phyloP scores from a whole-genome alignment of 2,888 invertebrate genomes.

The Ichneumoninae sp. region DNA sequence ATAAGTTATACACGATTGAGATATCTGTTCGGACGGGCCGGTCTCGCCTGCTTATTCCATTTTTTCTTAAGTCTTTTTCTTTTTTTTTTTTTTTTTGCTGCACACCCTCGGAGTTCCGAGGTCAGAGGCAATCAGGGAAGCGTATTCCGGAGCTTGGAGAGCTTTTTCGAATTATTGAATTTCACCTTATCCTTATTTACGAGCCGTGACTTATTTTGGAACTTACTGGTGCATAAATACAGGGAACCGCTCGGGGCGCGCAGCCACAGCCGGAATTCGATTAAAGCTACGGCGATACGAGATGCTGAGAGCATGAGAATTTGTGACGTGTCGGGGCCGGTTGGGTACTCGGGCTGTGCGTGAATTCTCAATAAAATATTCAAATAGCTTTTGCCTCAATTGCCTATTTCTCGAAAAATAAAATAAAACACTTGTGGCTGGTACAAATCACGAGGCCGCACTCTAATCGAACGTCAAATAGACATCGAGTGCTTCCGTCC shows the following conservation, averaged over 20 bases:
- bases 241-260: background rate
- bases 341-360: background rate
- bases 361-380: constrained; percentile 25
- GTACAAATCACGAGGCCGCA: constrained; percentile 44
- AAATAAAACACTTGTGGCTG: constrained; percentile 22
- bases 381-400: background rate
- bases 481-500: constrained; percentile 18
- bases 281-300: constrained; percentile 32
- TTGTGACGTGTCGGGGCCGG: constrained; percentile 2
- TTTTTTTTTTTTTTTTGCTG: constrained; percentile 9
- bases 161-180: constrained; percentile 57
- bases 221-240: constrained; percentile 57
- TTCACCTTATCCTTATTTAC: constrained; percentile 64
- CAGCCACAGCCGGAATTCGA: constrained; percentile 42
- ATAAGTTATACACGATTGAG: constrained; percentile 77
- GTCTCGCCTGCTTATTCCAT: constrained; percentile 68
- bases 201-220: constrained; percentile 52
- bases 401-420: constrained; percentile 4
- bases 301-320: constrained; percentile 16
- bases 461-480: constrained; percentile 55
- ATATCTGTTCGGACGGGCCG: constrained; percentile 70
- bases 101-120: background rate
- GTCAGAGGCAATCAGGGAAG: constrained; percentile 6
- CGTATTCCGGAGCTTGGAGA: constrained; percentile 24
- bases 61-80: constrained; percentile 28